Evolutionary conservation across 2,113 vertebrate genomes (phyloP).

Genomic region (Poecile atricapillus): DNA sequence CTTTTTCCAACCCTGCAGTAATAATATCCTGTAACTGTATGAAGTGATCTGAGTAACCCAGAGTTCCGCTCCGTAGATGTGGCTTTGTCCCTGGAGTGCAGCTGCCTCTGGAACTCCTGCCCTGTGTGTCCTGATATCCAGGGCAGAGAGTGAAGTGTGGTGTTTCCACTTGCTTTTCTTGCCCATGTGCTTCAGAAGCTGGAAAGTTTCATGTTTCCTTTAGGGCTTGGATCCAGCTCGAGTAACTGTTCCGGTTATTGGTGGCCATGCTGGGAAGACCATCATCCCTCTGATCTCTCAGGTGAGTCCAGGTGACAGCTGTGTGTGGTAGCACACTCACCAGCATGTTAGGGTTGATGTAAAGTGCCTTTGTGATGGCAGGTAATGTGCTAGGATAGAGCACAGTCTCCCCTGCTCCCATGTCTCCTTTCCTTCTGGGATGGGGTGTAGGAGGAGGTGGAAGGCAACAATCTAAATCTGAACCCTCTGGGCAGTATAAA

Average conservation of each 20-base stretch:
- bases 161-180: neutral
- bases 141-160: neutral
- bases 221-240: slow-evolving; percentile 91
- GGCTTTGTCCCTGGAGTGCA: neutral
- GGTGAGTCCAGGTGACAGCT: slow-evolving; percentile 42
- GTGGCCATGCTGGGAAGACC: slow-evolving; percentile 95
- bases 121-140: neutral
- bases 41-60: neutral
- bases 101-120: neutral
- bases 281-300: slow-evolving; percentile 97
- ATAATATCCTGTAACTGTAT: neutral
- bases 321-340: neutral
- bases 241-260: slow-evolving; percentile 90
- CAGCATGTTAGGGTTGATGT: rapidly evolving
- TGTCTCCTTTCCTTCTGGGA: neutral
- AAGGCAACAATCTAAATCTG: neutral
- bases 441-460: neutral
- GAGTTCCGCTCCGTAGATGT: neutral
- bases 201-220: neutral
- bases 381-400: neutral
- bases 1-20: neutral
- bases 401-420: neutral
- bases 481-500: neutral
- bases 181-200: neutral
- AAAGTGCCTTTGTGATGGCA: neutral